Evolutionary conservation across 2,888 invertebrate genomes (phyloP), one percentile per base, ranked within the genome.

Genomic region (Nysson spinosus): DNA sequence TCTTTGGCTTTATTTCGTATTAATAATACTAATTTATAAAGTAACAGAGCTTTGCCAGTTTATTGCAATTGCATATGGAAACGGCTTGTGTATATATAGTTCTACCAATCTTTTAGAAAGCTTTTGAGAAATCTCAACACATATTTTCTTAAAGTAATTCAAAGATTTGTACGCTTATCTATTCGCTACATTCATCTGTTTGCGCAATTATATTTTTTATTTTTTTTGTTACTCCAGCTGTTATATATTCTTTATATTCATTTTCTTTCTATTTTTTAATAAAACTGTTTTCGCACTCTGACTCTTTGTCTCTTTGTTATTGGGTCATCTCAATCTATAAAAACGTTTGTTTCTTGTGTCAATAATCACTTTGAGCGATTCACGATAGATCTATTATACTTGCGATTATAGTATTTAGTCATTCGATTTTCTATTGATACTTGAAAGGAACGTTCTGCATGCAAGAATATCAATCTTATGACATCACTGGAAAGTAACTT

Each of bases 391-490:
- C n/a, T n/a, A n/a, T n/a, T n/a, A n/a, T n/a, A n/a, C n/a, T n/a
- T n/a, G n/a, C n/a, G 2, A 17, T 37, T 19, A 16, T 24, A 17
- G 30, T n/a, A n/a, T 16, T 26, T 24, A 6, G 19, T 17, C 6
- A 17, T n/a, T 35, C 7, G 9, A 28, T 46, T 19, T 7, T 42
- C 34, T 11, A n/a, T 24, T n/a, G 3, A 20, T 17, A 16, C 32
- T 68, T 6, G 51, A 63, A 55, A 57, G 51, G 44, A 35, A 43
- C 24, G 44, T 67, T 11, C 6, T 32, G 69, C 63, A 72, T 65
- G 69, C 6, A 16, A 46, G 17, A n/a, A 22, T n/a, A 49, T 17
- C 26, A 44, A 58, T 52, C 42, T 43, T 17, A 34, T 24, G 28
- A 51, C 26, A 26, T 35, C n/a, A 51, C 3, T 26, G 22, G 28